These are phyloP conservation scores for Pygmarrhopalites habei DNA, from an alignment of 1,140 invertebrate species.

Conservation along the genomic window DNA sequence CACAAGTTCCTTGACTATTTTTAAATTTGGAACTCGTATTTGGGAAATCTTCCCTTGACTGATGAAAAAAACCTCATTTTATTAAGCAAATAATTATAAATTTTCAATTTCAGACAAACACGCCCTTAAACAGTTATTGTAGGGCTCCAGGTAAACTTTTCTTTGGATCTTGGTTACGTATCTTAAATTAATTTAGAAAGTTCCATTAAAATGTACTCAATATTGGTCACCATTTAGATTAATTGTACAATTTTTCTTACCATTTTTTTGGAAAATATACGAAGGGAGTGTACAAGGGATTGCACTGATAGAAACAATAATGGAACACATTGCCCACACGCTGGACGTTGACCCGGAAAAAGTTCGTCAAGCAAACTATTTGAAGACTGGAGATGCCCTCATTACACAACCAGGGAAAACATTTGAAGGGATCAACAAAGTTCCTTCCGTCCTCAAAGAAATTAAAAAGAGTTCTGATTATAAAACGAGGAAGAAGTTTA, in stretches of 20 bases:
- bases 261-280: conserved; percentile 1
- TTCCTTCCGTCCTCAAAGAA: conserved; percentile 22
- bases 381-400: conserved; percentile 16
- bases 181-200: too few relatives aligned
- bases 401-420: conserved; percentile 45
- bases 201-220: too few relatives aligned
- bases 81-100: too few relatives aligned
- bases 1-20: too few relatives aligned
- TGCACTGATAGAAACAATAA: conserved; percentile 63
- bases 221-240: too few relatives aligned
- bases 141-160: too few relatives aligned
- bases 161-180: too few relatives aligned
- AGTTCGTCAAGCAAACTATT: conserved; percentile 45
- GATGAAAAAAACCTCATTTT: too few relatives aligned
- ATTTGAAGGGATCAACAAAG: conserved; percentile 44
- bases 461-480: conserved; percentile 19
- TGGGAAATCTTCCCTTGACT: too few relatives aligned
- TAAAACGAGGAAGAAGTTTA: neutral
- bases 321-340: conserved; percentile 69
- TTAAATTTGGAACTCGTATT: too few relatives aligned
- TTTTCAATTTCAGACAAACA: too few relatives aligned
- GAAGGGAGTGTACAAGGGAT: conserved; percentile 58
- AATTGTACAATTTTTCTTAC: neutral
- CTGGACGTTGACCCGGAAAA: conserved; percentile 60
- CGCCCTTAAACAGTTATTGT: too few relatives aligned